Base-by-base conservation (phyloP, 2,797 vertebrate genomes). In the Onychomys arenicola region DNA sequence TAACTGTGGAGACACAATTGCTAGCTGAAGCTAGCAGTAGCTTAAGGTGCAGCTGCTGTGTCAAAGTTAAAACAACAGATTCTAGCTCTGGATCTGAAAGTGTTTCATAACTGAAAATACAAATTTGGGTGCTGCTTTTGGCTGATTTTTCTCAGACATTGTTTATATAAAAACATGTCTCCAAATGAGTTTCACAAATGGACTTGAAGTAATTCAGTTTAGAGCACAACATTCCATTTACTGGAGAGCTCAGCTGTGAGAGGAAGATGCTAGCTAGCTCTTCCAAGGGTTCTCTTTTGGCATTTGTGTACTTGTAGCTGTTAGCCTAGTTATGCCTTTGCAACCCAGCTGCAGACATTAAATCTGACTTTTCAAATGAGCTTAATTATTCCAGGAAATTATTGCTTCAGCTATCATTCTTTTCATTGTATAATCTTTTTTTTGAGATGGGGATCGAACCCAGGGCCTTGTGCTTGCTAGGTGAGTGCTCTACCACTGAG, bases 161-260 rank as follows among this genome's bases (percentile, higher is more conserved):
- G 95, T 98, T 98, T 98, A 89, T 96, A 95, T 94, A 97, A 40
- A 11, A 98, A 97, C 95, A 86, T 55, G 59, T 61, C 97, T 98
- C 98, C 95, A 96, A 78, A 95, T n/a, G 97, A 92, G 91, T 93
- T 92, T 97, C 94, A 92, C 97, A 98, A 98, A 95, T 96, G 98
- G 94, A 88, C 63, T 96, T 91, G 94, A 97, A 97, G 95, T 97
- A 94, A 97, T 97, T 97, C 96, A 52, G 95, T 97, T 98, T 90
- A 96, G 93, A 95, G 93, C 65, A 96, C 95, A 97, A 89, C 90
- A 95, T 94, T 93, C 92, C 91, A 96, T 89, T 97, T 98, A 96
- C 96, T 81, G 80, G 78, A 69, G 95, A 97, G 1, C 0, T 2
- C 52, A 93, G 88, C 89, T 97, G 97, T 80, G 94, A 90, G 89